Base-by-base conservation (phyloP, 2,113 vertebrate species). In the Phalacrocorax pelagicus region DNA sequence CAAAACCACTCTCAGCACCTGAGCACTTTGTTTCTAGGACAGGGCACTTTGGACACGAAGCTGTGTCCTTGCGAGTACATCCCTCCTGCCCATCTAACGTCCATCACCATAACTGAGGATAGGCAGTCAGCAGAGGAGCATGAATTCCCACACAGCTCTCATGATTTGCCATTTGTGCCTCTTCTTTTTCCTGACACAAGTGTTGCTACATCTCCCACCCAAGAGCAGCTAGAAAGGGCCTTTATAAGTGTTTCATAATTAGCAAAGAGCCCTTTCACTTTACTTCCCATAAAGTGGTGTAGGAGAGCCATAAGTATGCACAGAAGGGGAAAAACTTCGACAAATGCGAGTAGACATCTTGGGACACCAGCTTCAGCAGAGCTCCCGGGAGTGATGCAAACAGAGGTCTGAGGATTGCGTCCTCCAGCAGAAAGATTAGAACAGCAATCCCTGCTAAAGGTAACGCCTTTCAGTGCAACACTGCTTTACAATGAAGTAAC, bases 161-260 rank as follows among this genome's bases (percentile, higher is more conserved):
- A 23, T 2, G 21, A 67, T 71, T 66, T 84, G 19, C 42, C 32
- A 46, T 38, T 89, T 81, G 12, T 24, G 32, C 15, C 30, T 86
- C 77, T 65, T 61, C 8, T 34, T 66, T 52, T 4, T 0, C 24
- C 30, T 0, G 0, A 12, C 10, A 49, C 59, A 72, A 79, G 42
- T 0, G 1, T 74, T 86, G 54, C 57, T 74, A 42, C 29, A 70
- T 0, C 8, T 2, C 10, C 13, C 34, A 18, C 8, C 44, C 30
- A 54, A 27, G 6, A 77, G 20, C 29, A 69, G 44, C 30, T n/a
- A 34, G 47, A 36, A 88, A 54, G 90, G 52, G 44, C 27, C 24
- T 77, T 78, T 81, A 78, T 14, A 84, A 90, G 13, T 67, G 20
- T 42, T 75, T 36, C 34, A 22, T 40, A 75, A 59, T 40, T 38